Evolutionary conservation across 2,888 invertebrate genomes (phyloP).

Genomic region (Brenthis daphne): DNA sequence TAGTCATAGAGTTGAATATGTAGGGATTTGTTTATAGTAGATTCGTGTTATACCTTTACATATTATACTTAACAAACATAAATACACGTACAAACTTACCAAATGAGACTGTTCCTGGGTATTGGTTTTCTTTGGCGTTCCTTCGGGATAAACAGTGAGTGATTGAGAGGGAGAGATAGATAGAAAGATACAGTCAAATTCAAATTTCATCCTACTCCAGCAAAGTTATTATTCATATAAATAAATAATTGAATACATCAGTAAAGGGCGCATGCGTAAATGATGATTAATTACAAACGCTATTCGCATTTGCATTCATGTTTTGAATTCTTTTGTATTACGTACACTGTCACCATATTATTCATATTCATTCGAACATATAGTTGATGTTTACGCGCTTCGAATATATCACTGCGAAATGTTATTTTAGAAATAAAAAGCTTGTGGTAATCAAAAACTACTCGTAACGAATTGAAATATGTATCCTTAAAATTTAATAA

Average conservation of each 20-base stretch:
- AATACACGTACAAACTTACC: no score
- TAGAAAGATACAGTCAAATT: no score
- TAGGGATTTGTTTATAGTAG: no score
- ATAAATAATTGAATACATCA: background rate
- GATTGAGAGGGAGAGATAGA: no score
- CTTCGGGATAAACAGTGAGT: no score
- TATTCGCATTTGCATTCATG: constrained; percentile 14
- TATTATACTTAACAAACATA: no score
- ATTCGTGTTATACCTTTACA: no score
- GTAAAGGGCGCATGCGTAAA: background rate
- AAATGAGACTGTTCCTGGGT: no score
- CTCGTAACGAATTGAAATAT: background rate
- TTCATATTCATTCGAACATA: background rate
- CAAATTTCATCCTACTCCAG: no score
- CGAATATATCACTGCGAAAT: background rate
- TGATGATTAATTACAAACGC: constrained; percentile 14
- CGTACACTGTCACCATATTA: background rate
- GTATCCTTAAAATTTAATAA: no score
- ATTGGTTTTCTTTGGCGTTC: no score
- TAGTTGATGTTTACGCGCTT: constrained; percentile 4
- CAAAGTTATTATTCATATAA: background rate
- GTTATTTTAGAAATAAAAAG: constrained; percentile 1
- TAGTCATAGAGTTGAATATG: no score
- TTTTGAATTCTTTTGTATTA: constrained; percentile 19
- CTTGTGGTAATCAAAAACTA: background rate